These are phyloP conservation scores for Heliconius hermathena DNA, from an alignment of 1,140 invertebrate genomes.

Conservation along the genomic window DNA sequence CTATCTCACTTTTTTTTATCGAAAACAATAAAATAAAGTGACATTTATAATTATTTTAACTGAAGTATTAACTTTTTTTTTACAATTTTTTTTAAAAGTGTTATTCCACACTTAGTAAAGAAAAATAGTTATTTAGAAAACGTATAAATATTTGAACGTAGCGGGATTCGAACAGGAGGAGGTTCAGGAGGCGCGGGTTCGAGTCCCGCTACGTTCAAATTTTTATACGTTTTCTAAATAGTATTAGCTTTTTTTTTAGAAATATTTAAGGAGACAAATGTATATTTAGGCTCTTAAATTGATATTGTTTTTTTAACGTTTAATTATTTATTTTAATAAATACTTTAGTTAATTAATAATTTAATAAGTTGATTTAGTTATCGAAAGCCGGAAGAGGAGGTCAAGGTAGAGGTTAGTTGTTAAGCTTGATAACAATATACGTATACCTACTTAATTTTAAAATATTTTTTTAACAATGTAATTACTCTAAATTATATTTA, in stretches of 20 bases:
- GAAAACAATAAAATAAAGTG: conserved; percentile 37
- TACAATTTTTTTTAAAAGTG: no score
- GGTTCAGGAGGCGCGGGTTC: no score
- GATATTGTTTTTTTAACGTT: not conserved
- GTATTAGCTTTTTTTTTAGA: not conserved
- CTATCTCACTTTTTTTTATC: conserved; percentile 34
- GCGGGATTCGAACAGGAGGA: no score
- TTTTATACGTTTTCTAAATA: no score
- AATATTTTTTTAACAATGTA: no score
- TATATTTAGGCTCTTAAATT: not conserved
- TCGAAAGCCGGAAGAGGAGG: conserved; percentile 1
- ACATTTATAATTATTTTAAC: conserved; percentile 37
- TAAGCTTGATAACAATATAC: not conserved
- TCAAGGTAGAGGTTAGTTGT: not conserved
- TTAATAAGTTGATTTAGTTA: not conserved
- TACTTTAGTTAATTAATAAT: not conserved
- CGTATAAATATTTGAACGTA: no score
- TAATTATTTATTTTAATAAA: not conserved
- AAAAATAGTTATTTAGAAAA: no score
- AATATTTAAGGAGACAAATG: not conserved
- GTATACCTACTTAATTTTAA: not conserved
- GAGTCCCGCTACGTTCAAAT: no score
- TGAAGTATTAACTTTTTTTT: conserved; percentile 17
- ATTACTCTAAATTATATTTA: no score
- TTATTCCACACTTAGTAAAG: no score